Base-by-base conservation (phyloP, 2,888 invertebrate genomes). In the Cataglyphis rosenhaueri region DNA sequence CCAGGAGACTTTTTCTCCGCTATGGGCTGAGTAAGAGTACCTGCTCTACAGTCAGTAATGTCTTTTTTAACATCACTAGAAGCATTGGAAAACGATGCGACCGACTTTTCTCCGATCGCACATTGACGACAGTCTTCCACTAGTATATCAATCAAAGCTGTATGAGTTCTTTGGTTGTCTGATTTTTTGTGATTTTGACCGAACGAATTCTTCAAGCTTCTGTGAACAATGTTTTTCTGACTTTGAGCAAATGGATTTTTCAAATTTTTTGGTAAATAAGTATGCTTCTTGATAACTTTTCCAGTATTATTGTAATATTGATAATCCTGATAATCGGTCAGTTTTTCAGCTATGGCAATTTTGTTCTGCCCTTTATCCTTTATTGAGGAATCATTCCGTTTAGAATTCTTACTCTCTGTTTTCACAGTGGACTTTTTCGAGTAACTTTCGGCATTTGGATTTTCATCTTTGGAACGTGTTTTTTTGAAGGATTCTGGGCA, bases 41-140 rank as follows among this genome's bases (percentile, higher is more conserved):
- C 65, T 84, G 76, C 74, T 84, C 81, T 89, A 66, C 76, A 79
- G 55, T 89, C 86, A 25, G 65, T 88, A 84, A 65, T 83, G 32
- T 88, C 91, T 52, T 88, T 90, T 57, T 88, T 86, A 73, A 87
- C 85, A 68, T 85, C 86, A 48, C 79, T 83, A 68, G 88, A 83
- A 32, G 81, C 81, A 82, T 91, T 90, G 57, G 89, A 85, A 82
- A 86, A 89, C 35, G 89, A 85, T 12, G 91, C 86, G 71, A 86
- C 81, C 61, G 90, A 87, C 68, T 90, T 90, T 25, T 92, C 92
- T 15, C 48, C 82, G 38, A 78, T 82, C 41, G 86, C 81, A 41
- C 88, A 89, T 73, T 90, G 90, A 10, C 87, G 85, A 70, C 91
- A 92, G 85, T 92, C 91, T 84, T 93, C 93, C 6, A 93, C 91